Base-by-base conservation (phyloP, 2,888 invertebrate species). In the Napeogenes inachia region DNA sequence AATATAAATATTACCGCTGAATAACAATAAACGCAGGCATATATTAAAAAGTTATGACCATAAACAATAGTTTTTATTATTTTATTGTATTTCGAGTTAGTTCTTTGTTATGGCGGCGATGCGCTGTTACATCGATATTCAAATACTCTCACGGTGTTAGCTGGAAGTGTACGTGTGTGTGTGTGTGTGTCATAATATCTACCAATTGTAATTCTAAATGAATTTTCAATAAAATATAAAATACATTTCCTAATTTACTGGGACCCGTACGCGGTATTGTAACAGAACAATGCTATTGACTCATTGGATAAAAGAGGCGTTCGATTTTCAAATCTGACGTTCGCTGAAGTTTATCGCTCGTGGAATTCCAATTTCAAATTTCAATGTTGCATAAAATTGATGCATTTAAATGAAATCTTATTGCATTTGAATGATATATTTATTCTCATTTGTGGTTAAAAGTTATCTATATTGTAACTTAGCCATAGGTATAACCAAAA, bases 181-280 rank as follows among this genome's bases (percentile, higher is more conserved):
- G 21, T 21, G 21, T 21, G 21, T 21, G 1, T 21, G 21, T 21
- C 79, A 80, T 70, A 69, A 71, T 79, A 78, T 75, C 75, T 73
- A 70, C 75, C 84, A 81, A 85, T 88, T 89, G 82, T 84, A 79
- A 89, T 87, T 88, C 88, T 71, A 75, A 75, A 80, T 81, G 82
- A 79, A 79, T 82, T 83, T 80, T 80, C 83, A 87, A 87, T 88
- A 89, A 88, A 30, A 50, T 30, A 30, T 30, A 89, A 88, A 87
- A 85, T 77, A 83, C 88, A 85, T 89, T 88, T 87, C 89, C 89
- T 87, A 89, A 89, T 88, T 89, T 87, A 89, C 87, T 80, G 72
- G 74, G 74, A 74, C 73, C 76, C 66, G 67, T 21, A 21, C 21
- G 21, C 21, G 71, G 82, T 80, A 85, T 84, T 85, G 82, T 82